phyloP scores from a whole-genome alignment of 1,140 invertebrate genomes.

The Calosoma granatense region DNA sequence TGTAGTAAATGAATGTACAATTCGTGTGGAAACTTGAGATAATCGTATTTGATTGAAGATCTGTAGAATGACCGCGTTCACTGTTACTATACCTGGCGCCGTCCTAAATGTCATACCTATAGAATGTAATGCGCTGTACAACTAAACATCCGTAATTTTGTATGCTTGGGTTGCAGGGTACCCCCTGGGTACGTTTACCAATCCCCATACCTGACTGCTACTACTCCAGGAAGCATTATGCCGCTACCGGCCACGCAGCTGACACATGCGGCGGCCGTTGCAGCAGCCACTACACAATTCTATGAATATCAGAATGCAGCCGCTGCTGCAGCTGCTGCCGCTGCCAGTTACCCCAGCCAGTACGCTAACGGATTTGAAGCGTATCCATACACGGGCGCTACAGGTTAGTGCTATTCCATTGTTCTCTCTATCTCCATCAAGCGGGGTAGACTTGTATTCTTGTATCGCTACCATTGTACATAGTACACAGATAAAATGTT shows the following conservation, averaged over 20 bases:
- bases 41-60: no score
- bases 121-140: no score
- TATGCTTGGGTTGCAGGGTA: conserved; percentile 44
- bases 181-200: conserved; percentile 67
- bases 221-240: conserved; percentile 48
- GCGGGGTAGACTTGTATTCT: conserved; percentile 6
- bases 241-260: conserved; percentile 50
- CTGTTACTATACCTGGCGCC: no score
- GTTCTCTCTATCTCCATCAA: conserved; percentile 29
- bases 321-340: conserved; percentile 51
- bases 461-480: background rate
- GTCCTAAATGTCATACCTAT: no score
- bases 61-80: no score
- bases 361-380: conserved; percentile 62
- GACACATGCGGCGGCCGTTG: conserved; percentile 59
- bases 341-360: conserved; percentile 55
- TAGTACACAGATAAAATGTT: no score
- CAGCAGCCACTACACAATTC: conserved; percentile 59
- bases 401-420: conserved; percentile 33
- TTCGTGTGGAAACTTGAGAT: no score
- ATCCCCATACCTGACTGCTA: conserved; percentile 52
- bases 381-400: conserved; percentile 53
- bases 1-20: no score
- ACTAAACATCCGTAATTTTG: no score
- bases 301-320: conserved; percentile 58